Evolutionary conservation across 2,113 vertebrate genomes (phyloP).

Genomic region (Silurus asotus): DNA sequence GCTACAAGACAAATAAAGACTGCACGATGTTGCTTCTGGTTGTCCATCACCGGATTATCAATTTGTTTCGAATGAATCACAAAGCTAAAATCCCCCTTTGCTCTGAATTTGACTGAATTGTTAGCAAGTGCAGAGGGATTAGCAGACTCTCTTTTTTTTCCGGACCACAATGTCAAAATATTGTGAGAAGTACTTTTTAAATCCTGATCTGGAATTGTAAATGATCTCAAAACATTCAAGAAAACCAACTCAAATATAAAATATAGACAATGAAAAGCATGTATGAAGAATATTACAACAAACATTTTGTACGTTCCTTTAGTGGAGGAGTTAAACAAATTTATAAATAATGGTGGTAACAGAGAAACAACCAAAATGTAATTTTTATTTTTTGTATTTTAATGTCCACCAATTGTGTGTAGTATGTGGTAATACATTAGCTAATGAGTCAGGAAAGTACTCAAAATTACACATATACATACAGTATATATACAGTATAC

Average conservation of each 20-base stretch:
- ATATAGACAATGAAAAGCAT: conserved; percentile 33
- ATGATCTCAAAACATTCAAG: conserved; percentile 22
- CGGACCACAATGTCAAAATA: conserved; percentile 32
- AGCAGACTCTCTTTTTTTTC: conserved; percentile 31
- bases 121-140: conserved; percentile 34
- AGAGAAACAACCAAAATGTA: too few species aligned
- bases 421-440: too few species aligned
- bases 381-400: too few species aligned
- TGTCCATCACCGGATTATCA: conserved; percentile 8
- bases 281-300: neutral
- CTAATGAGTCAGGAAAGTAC: too few species aligned
- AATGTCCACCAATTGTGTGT: too few species aligned
- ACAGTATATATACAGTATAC: too few species aligned
- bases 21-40: conserved; percentile 1
- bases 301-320: too few species aligned
- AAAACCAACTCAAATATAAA: conserved; percentile 8
- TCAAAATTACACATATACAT: too few species aligned
- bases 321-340: too few species aligned
- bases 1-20: neutral
- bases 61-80: conserved; percentile 20
- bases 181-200: conserved; percentile 33
- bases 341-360: too few species aligned
- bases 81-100: conserved; percentile 12
- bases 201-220: conserved; percentile 20
- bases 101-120: conserved; percentile 31